Evolutionary conservation across 2,113 vertebrate genomes (phyloP), one percentile per base, ranked within the genome.

Genomic region (Boleophthalmus pectinirostris): DNA sequence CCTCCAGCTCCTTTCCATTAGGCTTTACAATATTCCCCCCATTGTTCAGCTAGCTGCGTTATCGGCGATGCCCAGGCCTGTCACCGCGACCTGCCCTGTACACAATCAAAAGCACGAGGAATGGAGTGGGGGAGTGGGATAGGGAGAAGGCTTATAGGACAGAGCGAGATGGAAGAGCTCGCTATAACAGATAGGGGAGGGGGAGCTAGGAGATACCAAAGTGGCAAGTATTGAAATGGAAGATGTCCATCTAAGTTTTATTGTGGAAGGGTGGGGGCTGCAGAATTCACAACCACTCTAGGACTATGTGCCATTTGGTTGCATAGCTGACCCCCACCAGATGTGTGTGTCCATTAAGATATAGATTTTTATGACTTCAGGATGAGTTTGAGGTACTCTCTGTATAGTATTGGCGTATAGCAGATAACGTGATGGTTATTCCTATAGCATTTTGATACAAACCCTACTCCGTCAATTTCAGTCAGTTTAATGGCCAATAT

Each of bases 1-100:
- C 86, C 87, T 85, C 80, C 78, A 88, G 85, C 91, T 85, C 76
- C 88, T 91, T 90, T 92, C 89, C 90, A 92, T 92, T 90, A 91
- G 78, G 72, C 87, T 90, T 90, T 89, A 90, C 90, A 90, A 91
- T 91, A 89, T 90, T 88, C 85, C 67, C 80, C 82, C 90, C 85
- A 90, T 91, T 92, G 90, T 93, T 92, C 90, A 75, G 82, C 83
- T 83, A 69, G 46, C 47, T 63, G 73, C 75, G 83, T 92, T 92
- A 92, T 92, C 89, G 73, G 79, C 82, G 65, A 74, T 73, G 83
- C 85, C 85, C 91, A 91, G 89, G 85, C 90, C 81, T 90, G 90
- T 91, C 90, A 84, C 85, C 80, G 73, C 71, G 81, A 81, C 85
- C 84, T 65, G 77, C 79, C 74, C 65, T 70, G 54, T 82, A 73